A percentile compares a stretch with the other conserved stretches of the same genome.
phyloP scores from a whole-genome alignment of 2,113 vertebrate genomes.

The Cyprinodon brontotheroides region DNA sequence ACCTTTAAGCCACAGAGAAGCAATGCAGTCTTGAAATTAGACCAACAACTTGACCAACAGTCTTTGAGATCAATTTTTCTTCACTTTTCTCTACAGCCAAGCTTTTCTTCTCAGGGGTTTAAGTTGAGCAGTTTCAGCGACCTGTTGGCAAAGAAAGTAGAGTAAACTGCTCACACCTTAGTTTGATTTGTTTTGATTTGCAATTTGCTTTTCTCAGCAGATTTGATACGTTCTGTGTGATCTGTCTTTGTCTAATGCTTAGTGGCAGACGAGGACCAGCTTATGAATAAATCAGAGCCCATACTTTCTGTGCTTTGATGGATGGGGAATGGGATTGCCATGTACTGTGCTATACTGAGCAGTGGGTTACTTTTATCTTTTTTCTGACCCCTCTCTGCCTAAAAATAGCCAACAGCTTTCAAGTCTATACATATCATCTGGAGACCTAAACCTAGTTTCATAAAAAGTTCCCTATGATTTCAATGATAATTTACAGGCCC shows the following conservation, averaged over 20 bases:
- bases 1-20: constrained; percentile 20
- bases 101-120: constrained; percentile 13
- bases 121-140: constrained; percentile 25
- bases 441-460: constrained; percentile 26
- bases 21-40: constrained; percentile 26
- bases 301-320: constrained; percentile 67
- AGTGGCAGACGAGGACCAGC: constrained; percentile 53
- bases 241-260: constrained; percentile 67
- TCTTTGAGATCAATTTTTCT: not conserved
- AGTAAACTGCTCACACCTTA: constrained; percentile 30
- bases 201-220: constrained; percentile 66
- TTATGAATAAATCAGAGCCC: constrained; percentile 79
- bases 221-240: constrained; percentile 54
- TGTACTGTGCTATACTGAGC: constrained; percentile 59
- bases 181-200: constrained; percentile 72
- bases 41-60: constrained; percentile 27
- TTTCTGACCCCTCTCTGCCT: not conserved
- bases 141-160: constrained; percentile 10
- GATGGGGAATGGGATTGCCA: constrained; percentile 69
- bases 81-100: not conserved
- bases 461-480: not conserved
- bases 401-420: constrained; percentile 44
- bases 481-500: not conserved
- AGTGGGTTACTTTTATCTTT: constrained; percentile 53
- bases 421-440: constrained; percentile 31